phyloP scores from a whole-genome alignment of 2,888 invertebrate genomes.

The Chalcosyrphus nemorum region DNA sequence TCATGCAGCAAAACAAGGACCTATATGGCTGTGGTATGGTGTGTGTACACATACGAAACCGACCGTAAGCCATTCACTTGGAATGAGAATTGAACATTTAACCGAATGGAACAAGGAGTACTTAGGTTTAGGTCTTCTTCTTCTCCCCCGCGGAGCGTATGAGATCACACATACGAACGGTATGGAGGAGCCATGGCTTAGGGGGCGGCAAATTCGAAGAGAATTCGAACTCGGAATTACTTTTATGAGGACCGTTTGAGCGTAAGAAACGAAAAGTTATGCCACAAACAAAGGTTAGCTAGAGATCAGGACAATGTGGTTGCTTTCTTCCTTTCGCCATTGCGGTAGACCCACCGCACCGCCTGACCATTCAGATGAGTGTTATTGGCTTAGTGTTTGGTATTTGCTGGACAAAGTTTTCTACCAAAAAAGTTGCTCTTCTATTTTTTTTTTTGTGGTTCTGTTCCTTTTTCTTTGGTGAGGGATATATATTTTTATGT shows the following conservation, averaged over 20 bases:
- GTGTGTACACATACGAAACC: not conserved
- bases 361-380: slow-evolving; percentile 17
- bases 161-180: slow-evolving; percentile 22
- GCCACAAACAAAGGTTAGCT: slow-evolving; percentile 47
- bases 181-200: not conserved
- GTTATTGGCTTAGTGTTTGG: slow-evolving; percentile 62
- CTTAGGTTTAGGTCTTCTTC: not conserved
- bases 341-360: not conserved
- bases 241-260: slow-evolving; percentile 55
- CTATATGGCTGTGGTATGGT: not conserved
- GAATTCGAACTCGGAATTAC: slow-evolving; percentile 54
- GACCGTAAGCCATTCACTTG: slow-evolving; percentile 9
- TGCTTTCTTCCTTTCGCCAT: not conserved
- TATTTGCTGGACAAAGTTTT: slow-evolving; percentile 41
- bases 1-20: slow-evolving; percentile 6
- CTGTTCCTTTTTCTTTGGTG: too few relatives aligned
- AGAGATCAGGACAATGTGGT: slow-evolving; percentile 21
- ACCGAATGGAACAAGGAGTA: slow-evolving; percentile 12
- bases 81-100: slow-evolving; percentile 39
- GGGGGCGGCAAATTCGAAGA: slow-evolving; percentile 8
- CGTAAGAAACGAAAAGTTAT: slow-evolving; percentile 53
- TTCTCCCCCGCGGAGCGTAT: slow-evolving; percentile 1
- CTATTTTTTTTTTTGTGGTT: too few relatives aligned
- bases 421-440: slow-evolving; percentile 29
- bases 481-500: not conserved